A percentile compares a stretch with the other conserved stretches of the same genome.
Conservation (phyloP, 2,797 vertebrate species). For the Hippopotamyrus pictus region DNA sequence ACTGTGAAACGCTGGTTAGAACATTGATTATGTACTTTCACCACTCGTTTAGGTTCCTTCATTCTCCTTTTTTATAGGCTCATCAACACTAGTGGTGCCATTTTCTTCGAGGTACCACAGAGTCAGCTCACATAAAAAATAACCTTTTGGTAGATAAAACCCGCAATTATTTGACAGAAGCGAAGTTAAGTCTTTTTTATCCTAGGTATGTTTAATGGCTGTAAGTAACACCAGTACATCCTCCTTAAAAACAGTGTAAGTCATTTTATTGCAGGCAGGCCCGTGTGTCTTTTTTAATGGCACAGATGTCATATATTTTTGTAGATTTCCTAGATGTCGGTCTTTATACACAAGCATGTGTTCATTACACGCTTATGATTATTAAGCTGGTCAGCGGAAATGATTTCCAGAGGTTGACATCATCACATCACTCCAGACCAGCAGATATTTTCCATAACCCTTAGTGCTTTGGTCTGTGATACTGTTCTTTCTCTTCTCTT, state of each 20-base stretch:
- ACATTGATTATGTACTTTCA: background rate
- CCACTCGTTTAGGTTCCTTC: background rate
- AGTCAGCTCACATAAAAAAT: background rate
- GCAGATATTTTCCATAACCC: background rate
- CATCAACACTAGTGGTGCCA: background rate
- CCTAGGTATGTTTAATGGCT: background rate
- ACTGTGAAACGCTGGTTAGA: background rate
- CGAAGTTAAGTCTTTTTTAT: background rate
- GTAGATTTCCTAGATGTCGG: background rate
- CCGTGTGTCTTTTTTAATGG: background rate
- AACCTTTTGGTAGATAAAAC: background rate
- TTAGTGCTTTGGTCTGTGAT: background rate
- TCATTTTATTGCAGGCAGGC: background rate
- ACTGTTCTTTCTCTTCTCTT: background rate
- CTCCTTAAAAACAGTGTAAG: background rate
- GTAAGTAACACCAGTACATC: background rate
- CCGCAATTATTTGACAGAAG: background rate
- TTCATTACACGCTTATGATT: background rate
- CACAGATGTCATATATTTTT: background rate
- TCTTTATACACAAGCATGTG: background rate
- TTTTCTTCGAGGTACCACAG: background rate
- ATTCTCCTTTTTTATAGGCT: background rate
- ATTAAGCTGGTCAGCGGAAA: background rate
- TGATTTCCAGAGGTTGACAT: background rate
- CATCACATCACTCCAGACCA: background rate